These are phyloP conservation scores for Acanthaster planci DNA, from an alignment of 35 echinoderm and acorn worm genomes.

Conservation along the genomic window DNA sequence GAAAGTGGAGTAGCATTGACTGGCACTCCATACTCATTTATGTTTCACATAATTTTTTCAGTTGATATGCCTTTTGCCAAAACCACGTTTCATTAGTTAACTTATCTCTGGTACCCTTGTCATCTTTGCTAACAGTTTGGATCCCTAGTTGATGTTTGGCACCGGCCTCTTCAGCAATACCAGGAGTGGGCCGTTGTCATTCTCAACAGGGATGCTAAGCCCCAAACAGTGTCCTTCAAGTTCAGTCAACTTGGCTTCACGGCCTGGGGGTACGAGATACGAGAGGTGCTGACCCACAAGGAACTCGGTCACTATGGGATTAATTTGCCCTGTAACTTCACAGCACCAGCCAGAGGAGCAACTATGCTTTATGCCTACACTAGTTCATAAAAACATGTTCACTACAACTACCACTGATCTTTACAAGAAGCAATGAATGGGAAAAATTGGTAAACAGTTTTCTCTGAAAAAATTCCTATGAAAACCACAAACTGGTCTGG, in stretches of 20 bases:
- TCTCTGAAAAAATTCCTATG: no score
- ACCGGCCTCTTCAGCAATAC: constrained; percentile 30
- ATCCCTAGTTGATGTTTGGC: constrained; percentile 43
- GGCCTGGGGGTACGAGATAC: constrained; percentile 31
- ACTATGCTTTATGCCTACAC: constrained; percentile 54
- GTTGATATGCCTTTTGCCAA: no score
- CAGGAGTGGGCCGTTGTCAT: constrained; percentile 34
- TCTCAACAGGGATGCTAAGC: constrained; percentile 32
- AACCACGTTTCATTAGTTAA: neutral
- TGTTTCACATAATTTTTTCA: no score
- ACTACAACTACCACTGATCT: no score
- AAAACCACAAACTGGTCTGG: no score
- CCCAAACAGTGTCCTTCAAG: constrained; percentile 41
- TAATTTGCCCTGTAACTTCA: neutral
- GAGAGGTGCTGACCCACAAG: constrained; percentile 46
- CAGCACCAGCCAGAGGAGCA: constrained; percentile 36
- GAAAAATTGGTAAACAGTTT: no score
- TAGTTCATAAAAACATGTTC: constrained; percentile 16
- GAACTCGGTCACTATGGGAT: constrained; percentile 54
- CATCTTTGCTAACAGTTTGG: neutral
- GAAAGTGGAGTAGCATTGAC: no score
- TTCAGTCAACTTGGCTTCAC: constrained; percentile 46
- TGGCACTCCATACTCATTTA: no score
- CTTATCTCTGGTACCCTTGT: neutral
- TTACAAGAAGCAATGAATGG: no score